A percentile compares a stretch with the other conserved stretches of the same genome.
Conservation (phyloP, 2,888 invertebrate genomes). For the Carpatolechia fugitivella region DNA sequence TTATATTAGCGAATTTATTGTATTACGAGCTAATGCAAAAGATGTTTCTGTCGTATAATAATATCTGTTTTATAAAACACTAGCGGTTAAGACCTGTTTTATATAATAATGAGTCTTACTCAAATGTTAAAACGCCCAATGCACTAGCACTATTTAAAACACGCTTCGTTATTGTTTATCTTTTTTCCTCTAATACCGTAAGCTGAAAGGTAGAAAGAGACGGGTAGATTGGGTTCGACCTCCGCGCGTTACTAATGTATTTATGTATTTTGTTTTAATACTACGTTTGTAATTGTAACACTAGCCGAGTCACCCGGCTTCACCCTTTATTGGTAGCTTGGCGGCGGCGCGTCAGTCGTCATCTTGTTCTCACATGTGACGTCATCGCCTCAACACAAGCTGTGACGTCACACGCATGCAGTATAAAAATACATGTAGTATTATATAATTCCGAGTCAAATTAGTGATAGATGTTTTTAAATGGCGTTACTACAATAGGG, state of each 20-base stretch:
- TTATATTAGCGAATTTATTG: too few relatives aligned
- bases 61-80: too few relatives aligned
- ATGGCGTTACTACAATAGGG: slow-evolving; percentile 26
- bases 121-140: too few relatives aligned
- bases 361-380: not conserved
- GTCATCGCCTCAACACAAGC: not conserved
- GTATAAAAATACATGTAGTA: slow-evolving; percentile 20
- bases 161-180: not conserved
- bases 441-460: slow-evolving; percentile 26
- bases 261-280: slow-evolving; percentile 16
- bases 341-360: slow-evolving; percentile 28
- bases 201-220: not conserved
- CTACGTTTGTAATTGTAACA: slow-evolving; percentile 22
- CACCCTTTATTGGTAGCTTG: slow-evolving; percentile 59
- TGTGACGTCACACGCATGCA: not conserved
- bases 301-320: slow-evolving; percentile 38
- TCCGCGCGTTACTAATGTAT: slow-evolving; percentile 30
- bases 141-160: too few relatives aligned
- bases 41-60: too few relatives aligned
- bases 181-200: not conserved
- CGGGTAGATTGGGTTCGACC: not conserved
- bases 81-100: too few relatives aligned
- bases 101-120: too few relatives aligned
- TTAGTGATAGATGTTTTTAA: slow-evolving; percentile 25
- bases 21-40: too few relatives aligned